Percentiles rank a stretch among this genome's conserved stretches.
These are phyloP conservation scores for Andrena bicolor DNA, from an alignment of 2,888 invertebrate genomes.

Conservation along the genomic window DNA sequence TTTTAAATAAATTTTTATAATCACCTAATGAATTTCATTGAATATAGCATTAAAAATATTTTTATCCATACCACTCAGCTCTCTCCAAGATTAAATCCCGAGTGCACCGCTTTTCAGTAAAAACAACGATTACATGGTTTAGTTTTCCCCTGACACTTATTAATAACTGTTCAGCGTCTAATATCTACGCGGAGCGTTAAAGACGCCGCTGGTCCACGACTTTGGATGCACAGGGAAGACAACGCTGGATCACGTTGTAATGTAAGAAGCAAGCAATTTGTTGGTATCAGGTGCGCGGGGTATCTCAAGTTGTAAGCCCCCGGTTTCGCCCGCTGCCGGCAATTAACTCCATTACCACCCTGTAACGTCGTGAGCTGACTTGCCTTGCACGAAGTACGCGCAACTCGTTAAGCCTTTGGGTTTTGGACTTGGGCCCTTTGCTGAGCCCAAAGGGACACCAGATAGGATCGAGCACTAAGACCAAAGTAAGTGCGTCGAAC, in stretches of 20 bases:
- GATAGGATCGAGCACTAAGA: conserved; percentile 42
- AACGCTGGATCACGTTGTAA: conserved; percentile 73
- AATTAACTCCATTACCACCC: conserved; percentile 85
- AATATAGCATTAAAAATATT: too few relatives aligned
- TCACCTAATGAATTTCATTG: too few relatives aligned
- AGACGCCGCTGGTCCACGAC: conserved; percentile 36
- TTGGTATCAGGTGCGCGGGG: conserved; percentile 84
- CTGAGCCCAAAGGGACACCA: conserved; percentile 65
- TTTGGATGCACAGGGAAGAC: conserved; percentile 41
- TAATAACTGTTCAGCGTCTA: not conserved
- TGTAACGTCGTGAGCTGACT: conserved; percentile 81
- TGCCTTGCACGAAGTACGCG: conserved; percentile 74
- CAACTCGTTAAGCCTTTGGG: conserved; percentile 83
- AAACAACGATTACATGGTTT: not conserved
- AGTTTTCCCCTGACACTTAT: not conserved
- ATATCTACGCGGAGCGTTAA: conserved; percentile 46
- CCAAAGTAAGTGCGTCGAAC: conserved; percentile 23
- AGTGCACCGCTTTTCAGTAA: too few relatives aligned
- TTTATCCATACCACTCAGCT: too few relatives aligned
- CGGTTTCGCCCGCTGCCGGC: conserved; percentile 78
- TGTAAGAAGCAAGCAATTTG: conserved; percentile 81
- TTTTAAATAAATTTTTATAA: too few relatives aligned
- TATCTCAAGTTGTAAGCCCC: conserved; percentile 84
- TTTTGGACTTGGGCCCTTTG: conserved; percentile 77
- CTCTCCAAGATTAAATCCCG: too few relatives aligned